phyloP scores from a whole-genome alignment of 2,888 invertebrate genomes.

The Tetropium fuscum region DNA sequence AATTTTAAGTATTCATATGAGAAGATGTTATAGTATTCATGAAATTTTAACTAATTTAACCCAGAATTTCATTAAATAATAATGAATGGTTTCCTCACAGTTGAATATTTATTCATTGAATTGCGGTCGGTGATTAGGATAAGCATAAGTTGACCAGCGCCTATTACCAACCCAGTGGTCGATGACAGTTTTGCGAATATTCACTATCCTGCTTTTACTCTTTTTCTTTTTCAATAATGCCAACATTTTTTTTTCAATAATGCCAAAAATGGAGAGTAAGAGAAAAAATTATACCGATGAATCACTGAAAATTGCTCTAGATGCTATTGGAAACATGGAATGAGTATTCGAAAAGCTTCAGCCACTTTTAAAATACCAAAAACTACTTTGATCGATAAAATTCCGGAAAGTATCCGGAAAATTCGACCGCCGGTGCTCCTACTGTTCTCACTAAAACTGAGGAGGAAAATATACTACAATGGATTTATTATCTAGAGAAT shows the following conservation, averaged over 20 bases:
- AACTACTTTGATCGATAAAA: not conserved
- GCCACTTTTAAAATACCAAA: not conserved
- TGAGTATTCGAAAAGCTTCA: slow-evolving; percentile 10
- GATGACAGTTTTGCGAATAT: not conserved
- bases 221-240: not conserved
- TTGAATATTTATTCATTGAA: no score
- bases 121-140: no score
- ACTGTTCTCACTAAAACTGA: not conserved
- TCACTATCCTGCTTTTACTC: not conserved
- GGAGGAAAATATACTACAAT: not conserved
- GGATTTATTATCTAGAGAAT: not conserved
- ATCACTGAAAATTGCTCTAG: slow-evolving; percentile 1
- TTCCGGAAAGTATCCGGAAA: not conserved
- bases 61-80: not conserved
- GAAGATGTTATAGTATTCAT: not conserved
- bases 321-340: slow-evolving; percentile 1
- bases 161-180: no score
- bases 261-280: not conserved
- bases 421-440: not conserved
- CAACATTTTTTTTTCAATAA: not conserved
- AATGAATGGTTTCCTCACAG: no score
- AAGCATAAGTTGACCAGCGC: no score
- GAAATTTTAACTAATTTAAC: not conserved
- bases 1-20: not conserved
- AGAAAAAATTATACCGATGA: not conserved